A percentile compares a stretch with the other conserved stretches of the same genome.
phyloP scores from a whole-genome alignment of 2,113 vertebrate species.

The Salvelinus namaycush region DNA sequence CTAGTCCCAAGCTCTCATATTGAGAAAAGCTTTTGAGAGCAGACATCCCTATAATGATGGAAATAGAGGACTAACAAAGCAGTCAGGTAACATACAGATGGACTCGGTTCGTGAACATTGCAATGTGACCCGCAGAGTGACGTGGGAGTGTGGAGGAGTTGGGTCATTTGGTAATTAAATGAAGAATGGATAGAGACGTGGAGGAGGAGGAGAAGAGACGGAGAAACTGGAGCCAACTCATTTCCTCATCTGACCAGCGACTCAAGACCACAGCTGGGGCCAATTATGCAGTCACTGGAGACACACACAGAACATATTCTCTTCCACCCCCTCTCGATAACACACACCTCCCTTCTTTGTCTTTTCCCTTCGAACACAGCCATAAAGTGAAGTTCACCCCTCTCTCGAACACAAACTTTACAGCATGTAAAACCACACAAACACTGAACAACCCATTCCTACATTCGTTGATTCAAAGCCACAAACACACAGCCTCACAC shows the following conservation, averaged over 20 bases:
- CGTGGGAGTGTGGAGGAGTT: conserved; percentile 35
- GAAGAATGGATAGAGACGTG: conserved; percentile 65
- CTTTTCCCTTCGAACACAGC: conserved; percentile 40
- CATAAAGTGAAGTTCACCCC: conserved; percentile 20
- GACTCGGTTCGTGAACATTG: conserved; percentile 14
- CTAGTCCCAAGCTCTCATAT: neutral
- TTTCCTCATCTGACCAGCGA: conserved; percentile 69
- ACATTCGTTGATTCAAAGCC: neutral
- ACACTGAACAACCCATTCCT: neutral
- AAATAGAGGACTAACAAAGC: conserved; percentile 17
- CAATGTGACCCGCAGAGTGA: conserved; percentile 27
- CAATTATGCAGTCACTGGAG: conserved; percentile 54
- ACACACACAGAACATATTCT: conserved; percentile 35
- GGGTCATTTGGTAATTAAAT: conserved; percentile 57
- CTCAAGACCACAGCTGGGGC: conserved; percentile 75
- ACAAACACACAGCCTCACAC: conserved; percentile 1
- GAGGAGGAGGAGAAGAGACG: conserved; percentile 46
- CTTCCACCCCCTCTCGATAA: neutral
- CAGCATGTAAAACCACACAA: neutral
- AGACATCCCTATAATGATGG: conserved; percentile 1
- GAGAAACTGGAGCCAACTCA: conserved; percentile 52
- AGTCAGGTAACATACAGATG: neutral
- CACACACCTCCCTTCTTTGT: conserved; percentile 34
- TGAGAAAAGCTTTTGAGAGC: conserved; percentile 16
- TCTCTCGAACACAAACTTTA: conserved; percentile 28